Evolutionary conservation across 2,888 invertebrate genomes (phyloP).

Genomic region (Mechanitis messenoides): DNA sequence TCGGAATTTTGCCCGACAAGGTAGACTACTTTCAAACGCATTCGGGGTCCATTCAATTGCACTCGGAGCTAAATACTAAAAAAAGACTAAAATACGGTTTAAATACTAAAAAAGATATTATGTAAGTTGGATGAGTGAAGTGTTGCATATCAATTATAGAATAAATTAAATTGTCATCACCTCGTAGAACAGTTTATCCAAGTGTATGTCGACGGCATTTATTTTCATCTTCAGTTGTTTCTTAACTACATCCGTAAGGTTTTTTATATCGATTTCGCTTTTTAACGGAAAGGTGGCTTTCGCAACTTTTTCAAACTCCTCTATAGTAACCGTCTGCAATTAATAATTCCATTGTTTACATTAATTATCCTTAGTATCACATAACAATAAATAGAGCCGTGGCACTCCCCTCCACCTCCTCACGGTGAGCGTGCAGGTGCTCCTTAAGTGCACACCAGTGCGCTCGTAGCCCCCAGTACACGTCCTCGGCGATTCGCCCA

Average conservation of each 20-base stretch:
- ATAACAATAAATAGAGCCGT: too few species aligned
- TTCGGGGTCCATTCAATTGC: too few species aligned
- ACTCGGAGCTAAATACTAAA: too few species aligned
- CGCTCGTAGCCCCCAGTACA: constrained; percentile 58
- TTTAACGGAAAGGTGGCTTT: constrained; percentile 64
- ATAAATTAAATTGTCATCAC: constrained; percentile 32
- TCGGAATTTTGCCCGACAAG: too few species aligned
- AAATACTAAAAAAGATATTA: too few species aligned
- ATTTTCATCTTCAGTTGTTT: constrained; percentile 68
- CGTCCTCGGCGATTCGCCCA: constrained; percentile 57
- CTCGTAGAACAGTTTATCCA: constrained; percentile 68
- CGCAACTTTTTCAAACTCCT: constrained; percentile 63
- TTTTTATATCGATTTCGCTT: constrained; percentile 69
- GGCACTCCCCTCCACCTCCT: constrained; percentile 46
- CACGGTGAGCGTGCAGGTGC: constrained; percentile 43
- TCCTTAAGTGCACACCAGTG: constrained; percentile 55
- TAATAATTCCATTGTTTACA: constrained; percentile 5
- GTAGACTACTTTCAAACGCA: too few species aligned
- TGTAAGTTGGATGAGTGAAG: too few species aligned
- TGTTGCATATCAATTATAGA: too few species aligned
- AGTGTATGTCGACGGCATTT: constrained; percentile 50
- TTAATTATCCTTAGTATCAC: constrained; percentile 5
- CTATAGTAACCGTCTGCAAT: constrained; percentile 55
- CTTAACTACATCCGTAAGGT: constrained; percentile 57
- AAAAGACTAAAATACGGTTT: too few species aligned